Evolutionary conservation across 1,140 invertebrate species (phyloP).

Genomic region (Neelides sp.): DNA sequence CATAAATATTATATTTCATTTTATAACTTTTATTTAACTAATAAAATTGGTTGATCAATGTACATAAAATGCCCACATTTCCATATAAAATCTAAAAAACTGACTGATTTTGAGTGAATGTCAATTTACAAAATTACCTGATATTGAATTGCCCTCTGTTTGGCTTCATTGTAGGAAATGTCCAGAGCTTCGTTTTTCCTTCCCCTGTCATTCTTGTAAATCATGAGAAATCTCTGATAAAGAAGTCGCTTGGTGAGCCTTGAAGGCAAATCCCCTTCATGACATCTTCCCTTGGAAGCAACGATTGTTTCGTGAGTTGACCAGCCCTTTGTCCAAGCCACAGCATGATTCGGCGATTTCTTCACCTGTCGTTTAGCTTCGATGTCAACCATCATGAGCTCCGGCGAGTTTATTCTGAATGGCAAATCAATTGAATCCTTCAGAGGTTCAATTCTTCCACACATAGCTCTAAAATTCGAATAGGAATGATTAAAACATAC

Average conservation of each 20-base stretch:
- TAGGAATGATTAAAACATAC: not conserved
- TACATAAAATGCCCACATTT: too few relatives aligned
- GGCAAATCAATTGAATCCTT: not conserved
- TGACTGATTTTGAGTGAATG: too few relatives aligned
- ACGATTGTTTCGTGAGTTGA: constrained; percentile 17
- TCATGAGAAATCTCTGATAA: constrained; percentile 15
- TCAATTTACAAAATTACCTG: constrained; percentile 15
- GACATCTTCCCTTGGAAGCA: constrained; percentile 23
- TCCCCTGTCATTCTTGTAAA: constrained; percentile 18
- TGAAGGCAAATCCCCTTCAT: constrained; percentile 15
- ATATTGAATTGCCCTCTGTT: constrained; percentile 14
- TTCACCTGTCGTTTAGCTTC: constrained; percentile 26
- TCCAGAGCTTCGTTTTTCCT: constrained; percentile 9
- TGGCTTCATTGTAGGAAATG: constrained; percentile 20
- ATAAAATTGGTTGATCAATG: too few relatives aligned
- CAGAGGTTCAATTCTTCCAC: constrained; percentile 23
- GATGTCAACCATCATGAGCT: constrained; percentile 19
- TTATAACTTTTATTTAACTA: not conserved
- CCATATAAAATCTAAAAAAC: too few relatives aligned
- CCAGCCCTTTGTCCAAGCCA: constrained; percentile 22
- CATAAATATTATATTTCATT: not conserved
- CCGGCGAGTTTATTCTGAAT: constrained; percentile 20
- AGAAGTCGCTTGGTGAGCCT: constrained; percentile 20
- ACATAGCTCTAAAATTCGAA: constrained; percentile 19
- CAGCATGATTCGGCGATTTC: constrained; percentile 29